A percentile compares a stretch with the other conserved stretches of the same genome.
phyloP scores from a whole-genome alignment of 2,888 invertebrate species.

The Oligia latruncula region DNA sequence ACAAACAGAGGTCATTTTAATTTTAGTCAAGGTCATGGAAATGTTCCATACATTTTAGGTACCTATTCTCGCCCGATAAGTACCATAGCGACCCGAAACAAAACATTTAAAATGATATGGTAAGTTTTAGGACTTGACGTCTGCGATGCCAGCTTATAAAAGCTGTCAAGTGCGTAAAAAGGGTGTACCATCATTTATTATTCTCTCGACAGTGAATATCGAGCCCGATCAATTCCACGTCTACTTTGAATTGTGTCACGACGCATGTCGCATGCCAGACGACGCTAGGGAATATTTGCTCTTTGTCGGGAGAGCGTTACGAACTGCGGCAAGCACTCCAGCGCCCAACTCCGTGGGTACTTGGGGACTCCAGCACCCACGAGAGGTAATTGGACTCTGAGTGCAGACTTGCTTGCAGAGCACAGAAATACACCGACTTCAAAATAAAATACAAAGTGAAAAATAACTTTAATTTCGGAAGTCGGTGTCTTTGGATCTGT shows the following conservation, averaged over 20 bases:
- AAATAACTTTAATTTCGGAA: no score
- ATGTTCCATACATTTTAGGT: not conserved
- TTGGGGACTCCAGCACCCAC: no score
- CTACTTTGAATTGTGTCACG: not conserved
- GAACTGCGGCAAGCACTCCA: no score
- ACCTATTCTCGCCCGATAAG: not conserved
- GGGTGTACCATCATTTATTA: not conserved
- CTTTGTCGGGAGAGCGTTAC: no score
- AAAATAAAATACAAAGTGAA: no score
- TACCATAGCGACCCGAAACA: conserved; percentile 2
- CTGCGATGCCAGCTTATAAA: not conserved
- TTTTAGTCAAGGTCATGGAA: not conserved
- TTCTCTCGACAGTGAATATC: not conserved
- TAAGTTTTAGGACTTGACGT: not conserved
- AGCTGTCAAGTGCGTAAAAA: not conserved
- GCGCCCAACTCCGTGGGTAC: no score
- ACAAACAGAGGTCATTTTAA: not conserved
- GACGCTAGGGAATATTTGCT: not conserved
- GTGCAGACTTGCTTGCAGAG: no score
- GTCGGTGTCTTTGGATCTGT: no score
- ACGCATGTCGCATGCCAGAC: not conserved
- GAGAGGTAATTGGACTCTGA: no score
- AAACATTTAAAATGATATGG: conserved; percentile 5
- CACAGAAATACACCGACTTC: no score
- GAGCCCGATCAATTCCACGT: no score